phyloP scores from a whole-genome alignment of 2,113 vertebrate genomes.

The Limanda limanda region DNA sequence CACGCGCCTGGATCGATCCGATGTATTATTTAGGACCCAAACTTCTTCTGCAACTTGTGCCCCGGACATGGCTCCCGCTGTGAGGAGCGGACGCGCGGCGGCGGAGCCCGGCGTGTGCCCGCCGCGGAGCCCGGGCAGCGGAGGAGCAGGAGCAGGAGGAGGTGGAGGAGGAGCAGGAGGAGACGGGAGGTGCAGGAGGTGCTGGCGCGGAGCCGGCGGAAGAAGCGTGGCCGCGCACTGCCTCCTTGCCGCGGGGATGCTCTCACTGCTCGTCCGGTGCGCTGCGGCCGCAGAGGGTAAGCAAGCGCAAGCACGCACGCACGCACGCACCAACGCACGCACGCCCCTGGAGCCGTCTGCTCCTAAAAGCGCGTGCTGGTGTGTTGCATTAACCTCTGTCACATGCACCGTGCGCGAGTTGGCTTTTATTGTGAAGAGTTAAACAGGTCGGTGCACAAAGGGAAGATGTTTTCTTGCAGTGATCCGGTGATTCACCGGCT shows the following conservation, averaged over 20 bases:
- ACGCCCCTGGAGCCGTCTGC: neutral
- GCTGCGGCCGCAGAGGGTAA: slow-evolving; percentile 81
- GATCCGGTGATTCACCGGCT: slow-evolving; percentile 32
- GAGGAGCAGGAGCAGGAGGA: slow-evolving; percentile 49
- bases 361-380: no score
- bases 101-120: slow-evolving; percentile 51
- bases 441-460: slow-evolving; percentile 1
- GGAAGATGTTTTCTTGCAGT: slow-evolving; percentile 41
- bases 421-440: slow-evolving; percentile 13
- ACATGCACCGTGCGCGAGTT: neutral
- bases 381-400: slow-evolving; percentile 28
- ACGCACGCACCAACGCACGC: neutral
- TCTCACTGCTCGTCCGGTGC: slow-evolving; percentile 74
- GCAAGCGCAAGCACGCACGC: slow-evolving; percentile 24
- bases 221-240: slow-evolving; percentile 61
- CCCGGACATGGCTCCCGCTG: slow-evolving; percentile 82
- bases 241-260: slow-evolving; percentile 72
- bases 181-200: neutral
- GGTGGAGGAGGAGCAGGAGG: neutral
- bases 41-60: slow-evolving; percentile 75
- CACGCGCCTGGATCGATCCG: slow-evolving; percentile 69
- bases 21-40: slow-evolving; percentile 82
- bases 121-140: slow-evolving; percentile 48
- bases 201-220: slow-evolving; percentile 38
- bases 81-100: slow-evolving; percentile 72